Evolutionary conservation across 2,888 invertebrate genomes (phyloP), one percentile per base, ranked within the genome.

Genomic region (Ferrisia virgata): DNA sequence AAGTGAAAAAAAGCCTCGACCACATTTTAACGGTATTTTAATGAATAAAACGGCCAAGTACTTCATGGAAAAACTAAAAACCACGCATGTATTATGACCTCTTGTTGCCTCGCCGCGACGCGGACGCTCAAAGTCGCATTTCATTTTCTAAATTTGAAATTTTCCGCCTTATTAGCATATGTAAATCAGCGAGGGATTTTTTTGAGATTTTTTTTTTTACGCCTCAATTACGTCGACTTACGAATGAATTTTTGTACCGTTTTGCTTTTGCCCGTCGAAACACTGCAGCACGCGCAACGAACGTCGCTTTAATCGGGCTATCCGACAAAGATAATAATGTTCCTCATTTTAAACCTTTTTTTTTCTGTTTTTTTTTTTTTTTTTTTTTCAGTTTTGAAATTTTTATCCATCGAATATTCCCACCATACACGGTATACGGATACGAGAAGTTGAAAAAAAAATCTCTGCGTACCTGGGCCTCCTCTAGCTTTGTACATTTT

Each of bases 141-240:
- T 81, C 53, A 64, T 81, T 81, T 58, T 36, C 53, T 53, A 81
- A 81, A 58, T 81, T 81, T 31, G 47, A 81, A 58, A 81, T 81
- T 58, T 81, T 81, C 81, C 81, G 81, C 81, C 53, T 58, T 81
- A 81, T 81, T 81, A 81, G 81, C 81, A 81, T 81, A 81, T 81
- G 81, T 47, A 81, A 81, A 81, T 81, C 36, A 76, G 36, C 31
- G 47, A 79, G 79, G 79, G 79, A 79, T 79, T 79, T 79, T 69
- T 76, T 36, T 28, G 72, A 76, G 72, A 76, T 76, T 76, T 76
- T 76, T n/a, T n/a, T 58, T 72, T 76, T 76, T 36, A 76, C 36
- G 36, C 72, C 72, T 76, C 72, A 76, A 76, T 76, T 76, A 76
- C 72, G 33, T 9, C 72, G 72, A 76, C 72, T 36, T 64, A 64